Percentiles rank a stretch among this genome's conserved stretches.
Evolutionary conservation across 2,113 vertebrate species (phyloP).

Genomic region (Charina bottae): DNA sequence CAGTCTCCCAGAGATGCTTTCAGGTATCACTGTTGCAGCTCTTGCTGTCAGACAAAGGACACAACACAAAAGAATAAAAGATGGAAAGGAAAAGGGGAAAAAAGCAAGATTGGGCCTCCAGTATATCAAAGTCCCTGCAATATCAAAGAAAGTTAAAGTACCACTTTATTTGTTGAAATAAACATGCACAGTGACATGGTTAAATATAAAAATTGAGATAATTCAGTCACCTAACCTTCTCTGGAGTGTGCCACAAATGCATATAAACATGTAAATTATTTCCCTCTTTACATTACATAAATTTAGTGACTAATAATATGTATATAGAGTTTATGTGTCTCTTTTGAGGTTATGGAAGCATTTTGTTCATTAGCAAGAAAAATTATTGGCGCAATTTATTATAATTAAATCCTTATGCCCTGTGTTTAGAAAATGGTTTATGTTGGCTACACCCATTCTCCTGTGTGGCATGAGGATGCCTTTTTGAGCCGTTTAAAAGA

Average conservation of each 20-base stretch:
- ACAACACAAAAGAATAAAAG: not conserved
- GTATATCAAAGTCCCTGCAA: not conserved
- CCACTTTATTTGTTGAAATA: not conserved
- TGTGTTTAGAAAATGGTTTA: conserved; percentile 46
- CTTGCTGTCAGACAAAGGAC: not conserved
- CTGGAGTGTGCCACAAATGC: not conserved
- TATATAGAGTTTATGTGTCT: not conserved
- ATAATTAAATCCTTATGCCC: conserved; percentile 31
- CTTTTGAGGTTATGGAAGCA: conserved; percentile 22
- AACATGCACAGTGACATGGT: not conserved
- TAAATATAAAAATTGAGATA: not conserved
- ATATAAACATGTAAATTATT: not conserved
- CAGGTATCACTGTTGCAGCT: not conserved
- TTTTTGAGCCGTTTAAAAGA: conserved; percentile 43
- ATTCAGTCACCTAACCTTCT: not conserved
- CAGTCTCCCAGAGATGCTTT: not conserved
- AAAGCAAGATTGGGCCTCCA: not conserved
- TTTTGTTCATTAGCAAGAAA: conserved; percentile 39
- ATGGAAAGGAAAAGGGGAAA: not conserved
- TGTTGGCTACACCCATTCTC: conserved; percentile 34
- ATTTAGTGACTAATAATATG: conserved; percentile 9
- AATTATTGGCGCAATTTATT: conserved; percentile 39
- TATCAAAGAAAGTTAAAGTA: not conserved
- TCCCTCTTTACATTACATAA: conserved; percentile 16
- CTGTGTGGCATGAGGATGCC: conserved; percentile 27